These are phyloP conservation scores for Engraulis encrasicolus DNA, from an alignment of 2,113 vertebrate genomes.

Conservation along the genomic window DNA sequence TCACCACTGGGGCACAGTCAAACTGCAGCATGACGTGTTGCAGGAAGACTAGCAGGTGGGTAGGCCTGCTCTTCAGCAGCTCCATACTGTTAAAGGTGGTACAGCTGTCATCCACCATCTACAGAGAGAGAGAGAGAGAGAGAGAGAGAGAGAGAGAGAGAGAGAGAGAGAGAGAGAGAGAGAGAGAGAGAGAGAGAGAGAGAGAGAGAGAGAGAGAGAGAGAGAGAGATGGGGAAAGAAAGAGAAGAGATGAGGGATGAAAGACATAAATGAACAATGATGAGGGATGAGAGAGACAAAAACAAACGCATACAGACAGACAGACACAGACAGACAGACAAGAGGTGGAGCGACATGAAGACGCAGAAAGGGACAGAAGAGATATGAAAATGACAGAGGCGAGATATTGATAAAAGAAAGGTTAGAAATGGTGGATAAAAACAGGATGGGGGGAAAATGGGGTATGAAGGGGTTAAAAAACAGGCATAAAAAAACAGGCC, in stretches of 20 bases:
- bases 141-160: not conserved
- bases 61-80: constrained; percentile 75
- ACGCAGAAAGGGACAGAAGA: too few species aligned
- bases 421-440: too few species aligned
- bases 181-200: not conserved
- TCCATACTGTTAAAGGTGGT: constrained; percentile 80
- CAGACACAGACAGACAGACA: too few species aligned
- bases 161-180: not conserved
- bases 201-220: not conserved
- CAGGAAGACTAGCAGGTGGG: constrained; percentile 86
- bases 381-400: too few species aligned
- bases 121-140: constrained; percentile 6
- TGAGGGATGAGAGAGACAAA: too few species aligned
- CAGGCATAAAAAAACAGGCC: too few species aligned
- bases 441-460: too few species aligned
- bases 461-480: too few species aligned
- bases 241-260: not conserved
- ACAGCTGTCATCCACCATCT: constrained; percentile 79
- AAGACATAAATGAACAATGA: too few species aligned
- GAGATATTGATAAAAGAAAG: too few species aligned
- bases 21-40: constrained; percentile 90
- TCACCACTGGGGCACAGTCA: constrained; percentile 85
- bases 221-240: not conserved
- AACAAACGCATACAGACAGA: too few species aligned
- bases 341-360: too few species aligned